phyloP scores from a whole-genome alignment of 2,888 invertebrate genomes.

The Heterodera filipjevi region DNA sequence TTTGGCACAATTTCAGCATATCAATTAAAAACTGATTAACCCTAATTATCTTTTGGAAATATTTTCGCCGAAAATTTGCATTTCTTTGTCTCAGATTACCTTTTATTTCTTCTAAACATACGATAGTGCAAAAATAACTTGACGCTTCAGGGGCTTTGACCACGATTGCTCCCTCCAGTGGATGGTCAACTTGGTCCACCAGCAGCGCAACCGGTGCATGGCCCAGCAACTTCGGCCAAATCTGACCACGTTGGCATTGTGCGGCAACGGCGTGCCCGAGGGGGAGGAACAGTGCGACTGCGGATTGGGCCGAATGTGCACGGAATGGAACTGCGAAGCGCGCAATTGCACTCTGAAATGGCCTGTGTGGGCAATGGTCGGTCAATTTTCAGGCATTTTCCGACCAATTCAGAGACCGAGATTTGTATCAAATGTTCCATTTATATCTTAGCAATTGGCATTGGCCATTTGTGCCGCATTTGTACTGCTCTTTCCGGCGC shows the following conservation, averaged over 20 bases:
- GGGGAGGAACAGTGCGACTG: slow-evolving; percentile 62
- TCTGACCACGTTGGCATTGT: slow-evolving; percentile 43
- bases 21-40: too few relatives aligned
- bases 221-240: slow-evolving; percentile 16
- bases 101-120: too few relatives aligned
- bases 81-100: too few relatives aligned
- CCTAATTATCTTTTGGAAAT: too few relatives aligned
- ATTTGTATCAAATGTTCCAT: background rate
- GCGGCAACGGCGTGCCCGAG: slow-evolving; percentile 59
- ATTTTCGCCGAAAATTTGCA: too few relatives aligned
- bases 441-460: background rate
- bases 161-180: slow-evolving; percentile 63
- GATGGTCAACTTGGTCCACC: slow-evolving; percentile 56
- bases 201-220: slow-evolving; percentile 55
- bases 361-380: slow-evolving; percentile 37
- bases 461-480: background rate
- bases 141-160: slow-evolving; percentile 57
- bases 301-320: slow-evolving; percentile 49
- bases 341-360: slow-evolving; percentile 45
- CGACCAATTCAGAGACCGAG: background rate
- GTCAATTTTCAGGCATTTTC: background rate
- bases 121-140: background rate
- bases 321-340: slow-evolving; percentile 53
- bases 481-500: background rate
- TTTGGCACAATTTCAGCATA: too few relatives aligned